Evolutionary conservation across 2,888 invertebrate species (phyloP), one percentile per base, ranked within the genome.

Genomic region (Oconnorella tubifera): DNA sequence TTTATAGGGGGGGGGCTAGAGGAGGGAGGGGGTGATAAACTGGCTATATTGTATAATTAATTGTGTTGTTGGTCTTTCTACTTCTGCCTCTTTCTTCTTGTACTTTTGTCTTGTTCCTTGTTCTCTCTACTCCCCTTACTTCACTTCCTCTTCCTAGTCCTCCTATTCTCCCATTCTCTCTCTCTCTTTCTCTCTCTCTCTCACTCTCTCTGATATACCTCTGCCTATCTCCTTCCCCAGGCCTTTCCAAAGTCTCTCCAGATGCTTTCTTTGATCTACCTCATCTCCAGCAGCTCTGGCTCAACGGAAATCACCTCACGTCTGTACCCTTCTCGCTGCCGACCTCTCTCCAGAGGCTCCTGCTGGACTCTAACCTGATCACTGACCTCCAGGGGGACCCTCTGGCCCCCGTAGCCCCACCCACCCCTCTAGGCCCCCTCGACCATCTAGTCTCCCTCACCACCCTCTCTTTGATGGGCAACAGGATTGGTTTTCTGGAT

Each of bases 261-360:
- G 92, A 92, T 77, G 90, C 93, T 0, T 84, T 96, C 64, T 91
- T 91, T 0, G 86, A 91, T 61, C 83, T 92, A 67, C 91, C 91
- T 78, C 88, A 89, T 78, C 86, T 96, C 32, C 85, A 89, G 63
- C 86, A 90, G 72, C 84, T 95, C 40, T 89, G 91, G 82, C 84
- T 95, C 33, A 89, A 90, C 75, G 88, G 88, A 74, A 96, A 96
- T 80, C 83, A 85, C 31, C 83, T 94, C 31, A 82, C 80, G 1
- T 82, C 84, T 3, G 85, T 92, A 51, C 94, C 95, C 0, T 86
- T 86, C 50, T 28, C 23, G 74, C 83, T 95, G 60, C 92, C 95
- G 0, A 87, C 88, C 65, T 88, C 88, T 75, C 83, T 95, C 59
- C 87, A 87, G 71, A 86, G 88, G 71, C 85, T 95, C 32, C 89